phyloP scores from a whole-genome alignment of 2,113 vertebrate genomes.

The Microcebus murinus region DNA sequence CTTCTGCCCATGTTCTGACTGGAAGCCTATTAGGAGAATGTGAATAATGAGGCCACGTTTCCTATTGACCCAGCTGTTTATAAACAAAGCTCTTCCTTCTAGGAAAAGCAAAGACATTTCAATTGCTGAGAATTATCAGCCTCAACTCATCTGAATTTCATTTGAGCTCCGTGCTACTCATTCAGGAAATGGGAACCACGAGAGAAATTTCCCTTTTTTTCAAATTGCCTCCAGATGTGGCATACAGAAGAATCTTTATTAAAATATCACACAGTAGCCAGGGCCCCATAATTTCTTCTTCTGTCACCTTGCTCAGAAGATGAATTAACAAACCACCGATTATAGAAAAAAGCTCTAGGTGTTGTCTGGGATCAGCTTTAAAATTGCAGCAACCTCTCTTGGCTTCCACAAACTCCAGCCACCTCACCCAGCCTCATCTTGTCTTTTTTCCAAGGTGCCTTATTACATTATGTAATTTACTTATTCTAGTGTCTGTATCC shows the following conservation, averaged over 20 bases:
- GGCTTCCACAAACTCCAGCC: not conserved
- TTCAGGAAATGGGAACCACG: constrained; percentile 82
- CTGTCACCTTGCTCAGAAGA: constrained; percentile 45
- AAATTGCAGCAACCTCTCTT: not conserved
- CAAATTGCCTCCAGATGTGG: constrained; percentile 86
- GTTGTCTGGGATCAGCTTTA: not conserved
- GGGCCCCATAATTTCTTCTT: constrained; percentile 53
- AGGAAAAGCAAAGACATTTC: constrained; percentile 75
- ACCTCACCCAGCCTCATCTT: not conserved
- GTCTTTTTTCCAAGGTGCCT: not conserved
- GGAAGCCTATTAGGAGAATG: not conserved
- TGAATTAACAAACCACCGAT: constrained; percentile 33
- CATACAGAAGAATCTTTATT: constrained; percentile 69
- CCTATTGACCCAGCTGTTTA: constrained; percentile 62
- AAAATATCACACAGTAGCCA: constrained; percentile 73
- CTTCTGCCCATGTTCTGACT: not conserved
- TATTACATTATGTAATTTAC: not conserved
- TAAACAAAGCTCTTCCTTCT: constrained; percentile 78
- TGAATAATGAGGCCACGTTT: constrained; percentile 62
- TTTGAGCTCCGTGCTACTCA: constrained; percentile 73
- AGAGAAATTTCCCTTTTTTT: constrained; percentile 71
- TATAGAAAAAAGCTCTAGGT: not conserved
- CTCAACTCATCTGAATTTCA: constrained; percentile 83
- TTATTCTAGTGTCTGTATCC: constrained; percentile 31
- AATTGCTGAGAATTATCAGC: constrained; percentile 82